Evolutionary conservation across 2,888 invertebrate genomes (phyloP), one percentile per base, ranked within the genome.

Genomic region (Phasia obesa): DNA sequence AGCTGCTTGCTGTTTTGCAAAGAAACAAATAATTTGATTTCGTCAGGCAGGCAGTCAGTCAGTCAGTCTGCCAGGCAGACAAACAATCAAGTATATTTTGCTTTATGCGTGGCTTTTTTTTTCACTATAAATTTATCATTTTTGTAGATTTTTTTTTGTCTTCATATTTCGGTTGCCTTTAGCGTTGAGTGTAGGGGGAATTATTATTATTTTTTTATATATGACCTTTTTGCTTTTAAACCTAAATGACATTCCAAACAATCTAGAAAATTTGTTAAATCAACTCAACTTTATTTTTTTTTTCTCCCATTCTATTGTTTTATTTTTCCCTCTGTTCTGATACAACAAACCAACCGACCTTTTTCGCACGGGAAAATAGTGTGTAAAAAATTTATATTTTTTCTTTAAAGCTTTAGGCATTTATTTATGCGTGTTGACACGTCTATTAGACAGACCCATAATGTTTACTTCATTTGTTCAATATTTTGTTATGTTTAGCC

Each of bases 181-280:
- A 1, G 11, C 11, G 35, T 35, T 6, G 2, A 11, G 9, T 6
- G 35, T 11, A 35, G 2, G 6, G 27, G 13, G 11, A 15, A 35
- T 23, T 35, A 47, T 51, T 31, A 21, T 47, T 47, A 35, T 49
- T 15, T 21, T 15, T 57, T 19, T 6, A 27, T 27, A 5, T 15
- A 19, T 49, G 21, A 11, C 42, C 15, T 9, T 51, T 53, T 25
- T 15, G 23, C 25, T 53, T 60, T 38, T 17, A 62, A 65, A 42
- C 53, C 13, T 11, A 53, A 70, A 51, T 65, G 35, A 51, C 44
- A 27, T 59, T 59, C 53, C 60, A 65, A 76, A 65, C 53, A 76
- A 67, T 60, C 47, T 76, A 44, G 65, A 71, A 76, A 67, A 60
- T 81, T 70, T 38, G 55, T 55, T 59, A 77, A 77, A 77, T 71